Percentiles rank a stretch among this genome's conserved stretches.
Evolutionary conservation across 2,888 invertebrate species (phyloP).

Genomic region (Schizotus pectinicornis): DNA sequence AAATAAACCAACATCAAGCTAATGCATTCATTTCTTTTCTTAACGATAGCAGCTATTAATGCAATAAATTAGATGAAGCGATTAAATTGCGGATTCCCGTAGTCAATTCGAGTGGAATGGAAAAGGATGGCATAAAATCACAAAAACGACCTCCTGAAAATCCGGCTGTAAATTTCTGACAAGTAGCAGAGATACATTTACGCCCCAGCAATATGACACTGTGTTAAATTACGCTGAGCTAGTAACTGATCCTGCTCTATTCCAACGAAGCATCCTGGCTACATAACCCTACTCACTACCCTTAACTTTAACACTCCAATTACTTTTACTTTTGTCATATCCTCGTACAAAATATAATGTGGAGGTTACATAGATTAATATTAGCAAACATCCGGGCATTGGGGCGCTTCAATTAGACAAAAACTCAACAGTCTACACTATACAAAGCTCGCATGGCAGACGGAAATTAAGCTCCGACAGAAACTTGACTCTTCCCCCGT

Average conservation of each 20-base stretch:
- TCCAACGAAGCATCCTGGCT: constrained; percentile 37
- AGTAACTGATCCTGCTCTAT: constrained; percentile 44
- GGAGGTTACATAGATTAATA: constrained; percentile 18
- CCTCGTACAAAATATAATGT: constrained; percentile 13
- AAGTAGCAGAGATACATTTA: constrained; percentile 44
- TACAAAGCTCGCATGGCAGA: no score
- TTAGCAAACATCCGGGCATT: constrained; percentile 10
- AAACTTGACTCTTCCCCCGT: not conserved
- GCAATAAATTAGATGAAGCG: constrained; percentile 31
- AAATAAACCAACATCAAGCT: constrained; percentile 16
- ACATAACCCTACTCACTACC: constrained; percentile 26
- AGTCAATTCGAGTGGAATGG: constrained; percentile 28
- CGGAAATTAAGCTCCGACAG: not conserved
- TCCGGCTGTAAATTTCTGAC: constrained; percentile 44
- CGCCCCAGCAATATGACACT: constrained; percentile 42
- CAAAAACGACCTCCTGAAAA: constrained; percentile 40
- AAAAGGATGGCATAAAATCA: constrained; percentile 37
- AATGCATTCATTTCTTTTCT: constrained; percentile 20
- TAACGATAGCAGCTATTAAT: constrained; percentile 19
- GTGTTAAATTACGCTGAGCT: constrained; percentile 45
- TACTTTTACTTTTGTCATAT: constrained; percentile 29
- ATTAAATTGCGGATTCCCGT: constrained; percentile 26
- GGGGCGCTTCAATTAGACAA: constrained; percentile 7
- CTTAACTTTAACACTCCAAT: constrained; percentile 28
- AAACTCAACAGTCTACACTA: not conserved